These are phyloP conservation scores for Sesamia inferens DNA, from an alignment of 2,888 invertebrate species.

Conservation along the genomic window DNA sequence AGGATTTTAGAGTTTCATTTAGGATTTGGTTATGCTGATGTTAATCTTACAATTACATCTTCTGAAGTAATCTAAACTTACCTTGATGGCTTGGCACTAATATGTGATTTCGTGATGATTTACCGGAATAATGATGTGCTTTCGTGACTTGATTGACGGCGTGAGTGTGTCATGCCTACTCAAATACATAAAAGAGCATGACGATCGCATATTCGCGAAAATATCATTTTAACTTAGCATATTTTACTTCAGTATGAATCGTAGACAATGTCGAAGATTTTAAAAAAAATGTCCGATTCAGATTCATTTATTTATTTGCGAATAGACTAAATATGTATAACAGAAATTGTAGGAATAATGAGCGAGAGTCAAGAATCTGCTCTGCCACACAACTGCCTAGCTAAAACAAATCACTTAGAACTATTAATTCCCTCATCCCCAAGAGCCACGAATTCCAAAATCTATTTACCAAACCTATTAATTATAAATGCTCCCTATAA, in stretches of 20 bases:
- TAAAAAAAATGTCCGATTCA: background rate
- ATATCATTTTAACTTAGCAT: background rate
- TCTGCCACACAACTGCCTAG: background rate
- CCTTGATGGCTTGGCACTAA: background rate
- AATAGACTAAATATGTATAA: background rate
- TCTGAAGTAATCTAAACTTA: background rate
- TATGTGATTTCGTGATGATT: background rate
- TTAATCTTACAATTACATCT: background rate
- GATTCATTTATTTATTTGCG: too few species aligned
- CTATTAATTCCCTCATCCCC: constrained; percentile 13
- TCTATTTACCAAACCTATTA: constrained; percentile 48
- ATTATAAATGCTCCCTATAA: constrained; percentile 49
- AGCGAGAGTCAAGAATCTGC: background rate
- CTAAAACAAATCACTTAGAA: background rate
- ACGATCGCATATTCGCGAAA: background rate
- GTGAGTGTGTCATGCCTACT: background rate
- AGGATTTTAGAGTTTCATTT: constrained; percentile 11
- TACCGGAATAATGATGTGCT: background rate
- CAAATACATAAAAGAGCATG: background rate
- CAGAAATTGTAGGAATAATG: background rate
- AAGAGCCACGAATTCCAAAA: constrained; percentile 31
- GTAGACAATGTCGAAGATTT: background rate
- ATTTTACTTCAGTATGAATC: background rate
- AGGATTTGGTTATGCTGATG: background rate
- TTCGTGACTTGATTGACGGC: background rate